Percentiles rank a stretch among this genome's conserved stretches.
These are phyloP conservation scores for Gymnobelideus leadbeateri DNA, from an alignment of 2,113 vertebrate genomes.

Conservation along the genomic window DNA sequence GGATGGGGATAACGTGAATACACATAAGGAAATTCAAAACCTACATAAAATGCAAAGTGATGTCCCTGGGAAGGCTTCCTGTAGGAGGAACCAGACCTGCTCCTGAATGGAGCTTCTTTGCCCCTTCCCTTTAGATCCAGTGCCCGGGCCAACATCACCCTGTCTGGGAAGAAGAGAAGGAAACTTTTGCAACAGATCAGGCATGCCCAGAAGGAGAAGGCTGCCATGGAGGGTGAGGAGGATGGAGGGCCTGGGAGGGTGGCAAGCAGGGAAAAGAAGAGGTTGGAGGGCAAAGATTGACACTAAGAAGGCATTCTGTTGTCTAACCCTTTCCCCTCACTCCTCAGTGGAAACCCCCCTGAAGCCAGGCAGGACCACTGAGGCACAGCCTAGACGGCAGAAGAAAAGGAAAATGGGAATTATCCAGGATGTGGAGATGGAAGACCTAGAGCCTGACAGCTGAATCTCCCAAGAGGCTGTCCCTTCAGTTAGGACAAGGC, in stretches of 20 bases:
- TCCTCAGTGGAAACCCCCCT: slow-evolving; percentile 72
- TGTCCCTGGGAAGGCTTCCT: no score
- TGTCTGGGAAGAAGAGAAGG: slow-evolving; percentile 92
- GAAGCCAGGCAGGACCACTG: slow-evolving; percentile 55
- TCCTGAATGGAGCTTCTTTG: background rate
- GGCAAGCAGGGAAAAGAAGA: background rate
- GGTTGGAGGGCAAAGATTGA: background rate
- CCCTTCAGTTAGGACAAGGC: background rate
- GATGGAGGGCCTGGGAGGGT: background rate
- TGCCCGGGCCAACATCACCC: slow-evolving; percentile 89
- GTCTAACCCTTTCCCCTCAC: background rate
- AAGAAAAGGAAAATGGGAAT: slow-evolving; percentile 58
- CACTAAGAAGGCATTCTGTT: background rate
- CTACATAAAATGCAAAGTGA: background rate
- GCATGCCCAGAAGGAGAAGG: slow-evolving; percentile 86
- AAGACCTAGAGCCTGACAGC: slow-evolving; percentile 56
- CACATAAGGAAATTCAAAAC: background rate
- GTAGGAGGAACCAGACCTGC: background rate
- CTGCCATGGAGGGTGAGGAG: slow-evolving; percentile 84
- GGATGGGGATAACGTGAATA: background rate
- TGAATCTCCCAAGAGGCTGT: slow-evolving; percentile 23
- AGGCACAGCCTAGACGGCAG: slow-evolving; percentile 31
- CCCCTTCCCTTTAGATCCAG: slow-evolving; percentile 84
- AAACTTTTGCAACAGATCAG: slow-evolving; percentile 91
- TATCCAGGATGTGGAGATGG: slow-evolving; percentile 78